phyloP scores from a whole-genome alignment of 2,888 invertebrate genomes.

The Volucella zonaria region DNA sequence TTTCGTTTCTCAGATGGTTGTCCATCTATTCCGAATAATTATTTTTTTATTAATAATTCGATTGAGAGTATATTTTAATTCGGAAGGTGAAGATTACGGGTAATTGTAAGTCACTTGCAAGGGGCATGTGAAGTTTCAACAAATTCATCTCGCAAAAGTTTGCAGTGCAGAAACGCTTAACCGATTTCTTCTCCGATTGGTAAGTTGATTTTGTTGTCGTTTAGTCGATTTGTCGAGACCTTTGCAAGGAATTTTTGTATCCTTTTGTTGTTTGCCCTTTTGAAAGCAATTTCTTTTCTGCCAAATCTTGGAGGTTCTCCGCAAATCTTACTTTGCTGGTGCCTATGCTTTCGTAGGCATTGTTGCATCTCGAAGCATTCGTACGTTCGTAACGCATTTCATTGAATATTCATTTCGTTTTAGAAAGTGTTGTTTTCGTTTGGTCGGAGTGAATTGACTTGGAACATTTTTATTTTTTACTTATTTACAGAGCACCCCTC shows the following conservation, averaged over 20 bases:
- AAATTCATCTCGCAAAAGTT: neutral
- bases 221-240: constrained; percentile 8
- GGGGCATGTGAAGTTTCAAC: neutral
- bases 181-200: constrained; percentile 8
- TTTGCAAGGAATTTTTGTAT: neutral
- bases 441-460: neutral
- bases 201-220: constrained; percentile 19
- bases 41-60: constrained; percentile 5
- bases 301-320: neutral
- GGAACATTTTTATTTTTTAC: neutral
- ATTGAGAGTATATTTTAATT: neutral
- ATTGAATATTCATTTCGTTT: neutral
- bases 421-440: neutral
- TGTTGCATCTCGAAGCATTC: neutral
- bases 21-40: constrained; percentile 23
- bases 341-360: constrained; percentile 13
- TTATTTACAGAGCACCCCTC: constrained; percentile 46
- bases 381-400: neutral
- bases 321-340: neutral
- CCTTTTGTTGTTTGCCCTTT: neutral
- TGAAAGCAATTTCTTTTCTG: neutral
- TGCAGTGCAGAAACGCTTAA: constrained; percentile 7
- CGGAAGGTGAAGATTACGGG: neutral
- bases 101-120: constrained; percentile 8
- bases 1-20: constrained; percentile 25